Conservation (phyloP, 2,797 vertebrate genomes). For the Falco concolor region DNA sequence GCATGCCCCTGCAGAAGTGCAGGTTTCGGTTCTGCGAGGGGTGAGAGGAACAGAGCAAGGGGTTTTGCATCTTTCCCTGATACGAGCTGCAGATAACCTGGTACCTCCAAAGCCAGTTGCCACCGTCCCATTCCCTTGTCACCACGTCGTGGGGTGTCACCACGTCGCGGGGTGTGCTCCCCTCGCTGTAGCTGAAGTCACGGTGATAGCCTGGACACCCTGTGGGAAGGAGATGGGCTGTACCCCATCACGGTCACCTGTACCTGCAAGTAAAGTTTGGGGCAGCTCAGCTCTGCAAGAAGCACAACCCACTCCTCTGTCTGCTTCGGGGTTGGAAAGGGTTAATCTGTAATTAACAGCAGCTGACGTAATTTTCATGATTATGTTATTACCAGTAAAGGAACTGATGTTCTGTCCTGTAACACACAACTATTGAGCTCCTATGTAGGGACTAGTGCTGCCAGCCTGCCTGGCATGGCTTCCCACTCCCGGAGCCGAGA, state of each 20-base stretch:
- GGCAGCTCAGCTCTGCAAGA: not conserved
- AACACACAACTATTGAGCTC: not conserved
- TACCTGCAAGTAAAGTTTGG: not conserved
- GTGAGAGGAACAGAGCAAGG: not conserved
- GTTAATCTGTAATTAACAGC: not conserved
- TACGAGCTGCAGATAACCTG: not conserved
- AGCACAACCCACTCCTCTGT: not conserved
- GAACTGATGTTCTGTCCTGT: not conserved
- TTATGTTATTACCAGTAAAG: not conserved
- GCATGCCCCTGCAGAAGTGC: not conserved
- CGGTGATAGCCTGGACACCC: not conserved
- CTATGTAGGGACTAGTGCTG: not conserved
- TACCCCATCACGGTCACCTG: too few species aligned
- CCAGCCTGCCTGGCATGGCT: rapidly evolving
- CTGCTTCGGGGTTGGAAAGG: not conserved
- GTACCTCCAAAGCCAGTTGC: not conserved
- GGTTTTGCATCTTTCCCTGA: not conserved
- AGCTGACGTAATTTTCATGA: not conserved
- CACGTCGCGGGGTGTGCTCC: rapidly evolving
- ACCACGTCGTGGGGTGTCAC: not conserved
- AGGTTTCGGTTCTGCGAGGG: not conserved
- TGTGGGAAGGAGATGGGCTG: not conserved
- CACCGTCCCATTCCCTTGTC: not conserved
- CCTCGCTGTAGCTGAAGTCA: not conserved
- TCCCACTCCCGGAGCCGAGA: not conserved